These are phyloP conservation scores for Halichoerus grypus DNA, from an alignment of 2,113 vertebrate species.

Conservation along the genomic window DNA sequence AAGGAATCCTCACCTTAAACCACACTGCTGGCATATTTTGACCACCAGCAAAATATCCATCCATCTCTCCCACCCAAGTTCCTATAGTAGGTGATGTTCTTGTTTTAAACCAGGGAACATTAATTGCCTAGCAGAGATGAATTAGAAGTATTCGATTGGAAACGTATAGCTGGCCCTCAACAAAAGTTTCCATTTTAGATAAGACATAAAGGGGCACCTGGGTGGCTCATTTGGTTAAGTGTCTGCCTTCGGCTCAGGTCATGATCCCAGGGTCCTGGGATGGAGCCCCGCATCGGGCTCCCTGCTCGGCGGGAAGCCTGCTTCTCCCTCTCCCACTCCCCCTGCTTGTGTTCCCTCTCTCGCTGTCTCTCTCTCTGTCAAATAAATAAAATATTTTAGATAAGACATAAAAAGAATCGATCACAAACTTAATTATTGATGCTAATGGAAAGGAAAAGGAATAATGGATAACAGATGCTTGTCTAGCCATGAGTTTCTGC, in stretches of 20 bases:
- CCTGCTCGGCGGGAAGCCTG: too few relatives aligned
- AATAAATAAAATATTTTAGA: neutral
- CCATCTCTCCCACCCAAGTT: neutral
- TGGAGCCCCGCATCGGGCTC: too few relatives aligned
- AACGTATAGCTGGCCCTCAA: neutral
- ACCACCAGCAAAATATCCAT: neutral
- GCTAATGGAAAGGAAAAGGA: neutral
- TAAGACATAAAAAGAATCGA: neutral
- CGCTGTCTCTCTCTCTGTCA: too few relatives aligned
- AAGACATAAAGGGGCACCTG: neutral
- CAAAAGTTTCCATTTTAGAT: neutral
- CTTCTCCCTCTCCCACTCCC: too few relatives aligned
- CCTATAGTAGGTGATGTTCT: neutral
- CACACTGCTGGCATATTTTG: neutral
- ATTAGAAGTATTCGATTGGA: neutral
- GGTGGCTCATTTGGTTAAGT: too few relatives aligned
- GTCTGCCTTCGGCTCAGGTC: too few relatives aligned
- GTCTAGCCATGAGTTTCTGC: neutral
- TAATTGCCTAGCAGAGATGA: neutral
- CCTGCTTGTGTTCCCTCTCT: too few relatives aligned
- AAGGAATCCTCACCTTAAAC: neutral
- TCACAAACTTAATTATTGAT: neutral
- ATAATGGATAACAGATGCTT: neutral
- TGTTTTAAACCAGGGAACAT: neutral
- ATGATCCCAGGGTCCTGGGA: too few relatives aligned